Conservation (phyloP, 2,888 invertebrate genomes). For the Epinotia demarniana region DNA sequence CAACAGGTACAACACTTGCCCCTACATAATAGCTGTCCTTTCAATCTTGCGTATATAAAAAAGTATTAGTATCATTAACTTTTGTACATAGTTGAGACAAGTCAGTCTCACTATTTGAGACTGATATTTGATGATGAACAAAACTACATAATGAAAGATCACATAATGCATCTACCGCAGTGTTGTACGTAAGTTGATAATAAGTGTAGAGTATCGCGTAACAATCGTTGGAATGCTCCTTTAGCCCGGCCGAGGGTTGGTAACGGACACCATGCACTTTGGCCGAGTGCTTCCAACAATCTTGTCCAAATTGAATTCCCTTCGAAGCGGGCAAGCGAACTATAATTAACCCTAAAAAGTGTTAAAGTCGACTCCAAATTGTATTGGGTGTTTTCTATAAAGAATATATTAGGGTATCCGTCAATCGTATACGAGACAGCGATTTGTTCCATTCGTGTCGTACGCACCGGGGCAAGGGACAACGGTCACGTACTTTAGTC, state of each 20-base stretch:
- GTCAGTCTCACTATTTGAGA: too few species aligned
- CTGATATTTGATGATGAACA: too few species aligned
- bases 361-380: conserved; percentile 1
- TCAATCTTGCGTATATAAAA: too few species aligned
- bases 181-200: conserved; percentile 37
- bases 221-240: conserved; percentile 40
- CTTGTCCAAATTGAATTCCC: conserved; percentile 26
- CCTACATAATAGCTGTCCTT: too few species aligned
- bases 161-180: conserved; percentile 31
- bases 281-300: conserved; percentile 30
- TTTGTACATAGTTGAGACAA: too few species aligned
- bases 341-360: not conserved
- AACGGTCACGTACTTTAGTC: conserved; percentile 60
- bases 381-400: conserved; percentile 31
- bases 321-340: not conserved
- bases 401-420: conserved; percentile 60
- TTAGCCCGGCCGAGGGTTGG: conserved; percentile 9
- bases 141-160: conserved; percentile 7
- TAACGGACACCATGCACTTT: conserved; percentile 41
- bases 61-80: too few species aligned
- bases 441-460: conserved; percentile 65
- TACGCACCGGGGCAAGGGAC: conserved; percentile 49
- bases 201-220: conserved; percentile 35
- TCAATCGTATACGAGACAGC: conserved; percentile 69
- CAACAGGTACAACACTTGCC: too few species aligned